Base-by-base conservation (phyloP, 2,888 invertebrate species). In the Hydroisotoma schaefferi region DNA sequence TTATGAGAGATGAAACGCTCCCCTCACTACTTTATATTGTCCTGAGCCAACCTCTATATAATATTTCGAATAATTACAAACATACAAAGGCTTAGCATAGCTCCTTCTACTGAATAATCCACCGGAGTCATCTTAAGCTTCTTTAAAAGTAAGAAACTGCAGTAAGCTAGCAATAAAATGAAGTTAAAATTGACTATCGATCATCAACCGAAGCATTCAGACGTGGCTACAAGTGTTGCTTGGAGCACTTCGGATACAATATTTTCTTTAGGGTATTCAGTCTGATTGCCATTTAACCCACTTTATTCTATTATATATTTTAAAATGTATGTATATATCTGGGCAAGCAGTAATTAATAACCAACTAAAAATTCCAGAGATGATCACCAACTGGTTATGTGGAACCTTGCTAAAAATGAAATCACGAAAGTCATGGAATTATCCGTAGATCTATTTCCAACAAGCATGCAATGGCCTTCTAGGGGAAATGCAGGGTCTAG, bases 191-290 rank as follows among this genome's bases (percentile, higher is more conserved):
- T 88, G 70, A 85, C 86, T 43, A 78, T 87, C 63, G 85, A 86
- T 71, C 87, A 87, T 74, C 87, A 86, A 73, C 84, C 86, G 22
- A 85, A 87, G 59, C 87, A 90, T 76, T 80, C 80, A 63, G 88
- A 87, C 73, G 83, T 89, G n/a, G 87, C 92, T 12, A 87, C 90
- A 62, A 93, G 94, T 76, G 87, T 94, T 15, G 89, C 89, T 69
- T 98, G 97, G 97, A 89, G 88, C 76, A 90, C 87, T 72, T 86
- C 90, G 27, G 95, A 97, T 77, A 95, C 97, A 77, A 87, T 94
- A 49, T 91, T 88, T 79, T 92, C 94, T 25, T 88, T 88, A 73
- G 88, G 90, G 92, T 90, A 77, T 77, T 78, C n/a, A n/a, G n/a
- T n/a, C n/a, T n/a, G n/a, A n/a, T n/a, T n/a, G n/a, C n/a, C 75